A percentile compares a stretch with the other conserved stretches of the same genome.
Evolutionary conservation across 2,113 vertebrate species (phyloP).

Genomic region (Merops nubicus): DNA sequence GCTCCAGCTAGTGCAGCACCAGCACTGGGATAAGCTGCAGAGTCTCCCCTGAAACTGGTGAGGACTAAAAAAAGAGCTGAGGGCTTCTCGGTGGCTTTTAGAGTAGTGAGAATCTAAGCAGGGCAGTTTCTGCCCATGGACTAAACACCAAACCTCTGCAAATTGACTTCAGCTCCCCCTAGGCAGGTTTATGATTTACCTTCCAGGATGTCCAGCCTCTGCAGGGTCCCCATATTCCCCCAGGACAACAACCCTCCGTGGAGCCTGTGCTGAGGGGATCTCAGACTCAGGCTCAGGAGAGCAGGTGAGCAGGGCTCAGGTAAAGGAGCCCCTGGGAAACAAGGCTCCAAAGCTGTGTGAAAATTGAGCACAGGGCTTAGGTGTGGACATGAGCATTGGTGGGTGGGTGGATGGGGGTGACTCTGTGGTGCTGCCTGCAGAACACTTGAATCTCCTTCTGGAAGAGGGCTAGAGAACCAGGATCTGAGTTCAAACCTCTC

Average conservation of each 20-base stretch:
- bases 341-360: not conserved
- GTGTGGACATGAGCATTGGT: fast-evolving
- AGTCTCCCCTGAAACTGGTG: not conserved
- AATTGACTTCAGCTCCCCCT: not conserved
- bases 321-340: not conserved
- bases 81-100: not conserved
- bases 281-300: not conserved
- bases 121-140: not conserved
- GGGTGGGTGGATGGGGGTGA: not conserved
- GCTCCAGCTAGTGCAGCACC: not conserved
- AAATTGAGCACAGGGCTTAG: not conserved
- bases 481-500: not conserved
- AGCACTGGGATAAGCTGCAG: not conserved
- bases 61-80: not conserved
- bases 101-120: not conserved
- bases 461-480: not conserved
- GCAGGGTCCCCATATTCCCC: not conserved
- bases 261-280: not conserved
- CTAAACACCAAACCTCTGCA: not conserved
- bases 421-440: not conserved
- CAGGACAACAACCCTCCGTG: not conserved
- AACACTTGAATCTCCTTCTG: not conserved
- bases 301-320: not conserved
- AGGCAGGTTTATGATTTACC: not conserved
- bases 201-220: not conserved